These are phyloP conservation scores for Agrochola lota DNA, from an alignment of 2,888 invertebrate genomes.

Conservation along the genomic window DNA sequence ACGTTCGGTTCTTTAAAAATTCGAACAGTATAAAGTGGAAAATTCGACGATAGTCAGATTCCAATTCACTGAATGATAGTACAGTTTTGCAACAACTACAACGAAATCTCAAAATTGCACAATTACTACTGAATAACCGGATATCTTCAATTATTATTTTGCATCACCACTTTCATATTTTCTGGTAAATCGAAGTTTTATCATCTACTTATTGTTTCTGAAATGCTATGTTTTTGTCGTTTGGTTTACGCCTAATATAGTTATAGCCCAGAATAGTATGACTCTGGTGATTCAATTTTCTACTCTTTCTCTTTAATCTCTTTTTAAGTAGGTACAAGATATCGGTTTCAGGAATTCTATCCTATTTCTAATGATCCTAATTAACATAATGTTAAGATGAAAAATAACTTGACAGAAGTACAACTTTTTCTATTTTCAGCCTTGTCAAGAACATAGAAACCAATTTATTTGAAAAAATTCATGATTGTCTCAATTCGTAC, in stretches of 20 bases:
- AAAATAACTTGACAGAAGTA: not conserved
- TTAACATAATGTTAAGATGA: not conserved
- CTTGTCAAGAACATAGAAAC: not conserved
- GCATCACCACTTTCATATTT: not conserved
- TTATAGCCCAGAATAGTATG: not conserved
- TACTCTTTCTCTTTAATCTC: too few relatives aligned
- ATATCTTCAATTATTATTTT: not conserved
- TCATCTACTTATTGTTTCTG: not conserved
- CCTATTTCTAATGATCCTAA: too few relatives aligned
- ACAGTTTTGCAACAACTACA: not conserved
- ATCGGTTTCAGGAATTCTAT: not conserved
- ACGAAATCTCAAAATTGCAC: slow-evolving; percentile 21
- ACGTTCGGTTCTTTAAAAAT: slow-evolving; percentile 31
- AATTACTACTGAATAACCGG: not conserved
- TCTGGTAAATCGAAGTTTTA: not conserved
- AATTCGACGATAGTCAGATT: slow-evolving; percentile 23
- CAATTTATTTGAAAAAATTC: not conserved
- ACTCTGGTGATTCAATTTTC: not conserved
- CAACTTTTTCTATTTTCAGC: not conserved
- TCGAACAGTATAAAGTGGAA: slow-evolving; percentile 7
- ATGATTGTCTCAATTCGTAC: not conserved
- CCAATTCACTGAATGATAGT: slow-evolving; percentile 16
- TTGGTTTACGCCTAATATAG: not conserved
- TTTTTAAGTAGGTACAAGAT: too few relatives aligned
- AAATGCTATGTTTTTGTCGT: not conserved